A percentile compares a stretch with the other conserved stretches of the same genome.
These are phyloP conservation scores for Leptodactylus fallax DNA, from an alignment of 2,797 vertebrate species.

Conservation along the genomic window DNA sequence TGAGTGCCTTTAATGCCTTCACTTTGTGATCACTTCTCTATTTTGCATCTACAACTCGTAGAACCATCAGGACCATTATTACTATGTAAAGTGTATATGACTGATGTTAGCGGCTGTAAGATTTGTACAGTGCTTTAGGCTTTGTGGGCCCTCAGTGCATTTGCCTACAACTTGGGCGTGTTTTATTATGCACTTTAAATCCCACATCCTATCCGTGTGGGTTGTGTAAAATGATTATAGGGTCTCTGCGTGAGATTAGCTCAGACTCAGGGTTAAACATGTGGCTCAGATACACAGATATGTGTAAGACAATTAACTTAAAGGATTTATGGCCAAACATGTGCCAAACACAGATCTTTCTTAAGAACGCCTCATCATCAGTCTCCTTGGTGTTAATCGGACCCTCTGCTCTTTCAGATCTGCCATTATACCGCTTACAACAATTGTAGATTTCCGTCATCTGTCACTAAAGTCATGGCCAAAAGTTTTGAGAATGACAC, in stretches of 20 bases:
- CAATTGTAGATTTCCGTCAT: background rate
- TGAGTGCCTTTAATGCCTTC: background rate
- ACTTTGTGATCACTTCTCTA: background rate
- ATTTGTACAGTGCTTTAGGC: background rate
- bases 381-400: background rate
- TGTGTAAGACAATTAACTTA: slow-evolving; percentile 49
- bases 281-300: slow-evolving; percentile 15
- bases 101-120: too few species aligned
- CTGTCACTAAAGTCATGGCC: too few species aligned
- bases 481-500: too few species aligned
- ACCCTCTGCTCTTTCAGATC: background rate
- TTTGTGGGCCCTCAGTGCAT: background rate
- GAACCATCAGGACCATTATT: background rate
- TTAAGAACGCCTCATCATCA: background rate
- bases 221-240: background rate
- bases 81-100: background rate
- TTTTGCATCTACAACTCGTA: background rate
- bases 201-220: background rate
- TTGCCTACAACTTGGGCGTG: background rate
- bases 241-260: slow-evolving; percentile 31
- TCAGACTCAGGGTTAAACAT: slow-evolving; percentile 25
- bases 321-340: slow-evolving; percentile 41
- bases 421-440: background rate
- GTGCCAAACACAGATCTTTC: slow-evolving; percentile 22
- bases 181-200: background rate